Percentiles rank a stretch among this genome's conserved stretches.
Evolutionary conservation across 2,797 vertebrate genomes (phyloP).

Genomic region (Amniataba percoides): DNA sequence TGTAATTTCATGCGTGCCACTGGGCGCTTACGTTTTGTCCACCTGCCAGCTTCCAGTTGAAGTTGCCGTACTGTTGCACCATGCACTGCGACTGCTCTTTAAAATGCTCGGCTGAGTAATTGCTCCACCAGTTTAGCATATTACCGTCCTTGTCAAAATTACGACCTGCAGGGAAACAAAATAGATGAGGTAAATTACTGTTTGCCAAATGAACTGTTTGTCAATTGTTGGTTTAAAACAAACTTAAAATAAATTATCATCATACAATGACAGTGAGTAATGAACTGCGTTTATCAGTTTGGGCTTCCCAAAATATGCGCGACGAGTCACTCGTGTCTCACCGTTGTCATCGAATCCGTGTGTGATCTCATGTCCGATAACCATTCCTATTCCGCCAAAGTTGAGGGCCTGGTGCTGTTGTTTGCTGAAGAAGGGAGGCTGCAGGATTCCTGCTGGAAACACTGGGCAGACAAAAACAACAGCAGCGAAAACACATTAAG

Average conservation of each 20-base stretch:
- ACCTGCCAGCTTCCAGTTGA: conserved; percentile 94
- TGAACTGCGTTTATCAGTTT: conserved; percentile 15
- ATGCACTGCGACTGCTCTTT: conserved; percentile 94
- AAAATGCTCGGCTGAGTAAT: conserved; percentile 93
- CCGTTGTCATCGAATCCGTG: conserved; percentile 96
- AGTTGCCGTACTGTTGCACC: conserved; percentile 94
- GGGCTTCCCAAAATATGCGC: conserved; percentile 12
- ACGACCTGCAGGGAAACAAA: conserved; percentile 85
- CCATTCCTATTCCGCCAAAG: conserved; percentile 97
- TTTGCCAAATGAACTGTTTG: conserved; percentile 24
- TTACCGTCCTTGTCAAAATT: conserved; percentile 98
- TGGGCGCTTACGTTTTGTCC: conserved; percentile 89
- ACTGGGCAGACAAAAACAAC: conserved; percentile 80
- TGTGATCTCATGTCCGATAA: conserved; percentile 97
- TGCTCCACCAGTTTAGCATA: conserved; percentile 99
- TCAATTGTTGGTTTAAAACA: background rate
- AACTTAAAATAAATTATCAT: conserved; percentile 16
- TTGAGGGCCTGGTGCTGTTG: conserved; percentile 96
- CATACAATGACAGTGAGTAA: background rate
- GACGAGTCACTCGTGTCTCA: conserved; percentile 43
- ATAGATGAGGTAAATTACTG: conserved; percentile 6
- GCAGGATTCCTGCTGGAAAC: conserved; percentile 97
- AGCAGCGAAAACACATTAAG: conserved; percentile 9
- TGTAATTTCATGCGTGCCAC: conserved; percentile 11
- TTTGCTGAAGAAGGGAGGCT: conserved; percentile 97